Evolutionary conservation across 2,113 vertebrate species (phyloP).

Genomic region (Tursiops truncatus): DNA sequence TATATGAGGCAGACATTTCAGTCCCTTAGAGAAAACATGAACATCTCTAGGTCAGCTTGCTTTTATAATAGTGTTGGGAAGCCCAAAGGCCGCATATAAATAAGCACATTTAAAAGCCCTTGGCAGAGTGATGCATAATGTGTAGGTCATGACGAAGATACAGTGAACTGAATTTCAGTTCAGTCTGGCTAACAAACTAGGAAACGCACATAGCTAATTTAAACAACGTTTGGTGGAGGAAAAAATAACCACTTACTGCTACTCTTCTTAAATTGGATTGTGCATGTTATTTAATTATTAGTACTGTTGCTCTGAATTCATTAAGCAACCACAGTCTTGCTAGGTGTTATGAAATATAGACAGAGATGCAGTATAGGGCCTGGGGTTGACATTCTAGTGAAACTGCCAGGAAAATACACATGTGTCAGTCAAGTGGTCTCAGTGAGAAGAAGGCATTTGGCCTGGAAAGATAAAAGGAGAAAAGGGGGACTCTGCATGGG

Average conservation of each 20-base stretch:
- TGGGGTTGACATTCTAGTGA: neutral
- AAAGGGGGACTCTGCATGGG: neutral
- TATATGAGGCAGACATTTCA: neutral
- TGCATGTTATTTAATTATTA: slow-evolving; percentile 50
- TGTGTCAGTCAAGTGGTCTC: neutral
- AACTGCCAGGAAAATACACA: neutral
- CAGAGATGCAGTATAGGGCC: neutral
- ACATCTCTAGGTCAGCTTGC: slow-evolving; percentile 51
- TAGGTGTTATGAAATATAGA: neutral
- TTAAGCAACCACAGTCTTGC: neutral
- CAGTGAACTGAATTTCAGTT: slow-evolving; percentile 62
- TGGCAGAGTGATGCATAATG: slow-evolving; percentile 34
- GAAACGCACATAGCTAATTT: slow-evolving; percentile 56
- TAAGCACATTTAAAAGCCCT: slow-evolving; percentile 55
- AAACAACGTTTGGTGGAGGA: slow-evolving; percentile 42
- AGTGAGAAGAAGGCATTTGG: neutral
- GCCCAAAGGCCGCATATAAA: slow-evolving; percentile 68
- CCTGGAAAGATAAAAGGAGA: neutral
- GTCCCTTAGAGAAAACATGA: slow-evolving; percentile 19
- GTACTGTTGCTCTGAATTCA: slow-evolving; percentile 33
- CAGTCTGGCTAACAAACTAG: slow-evolving; percentile 11
- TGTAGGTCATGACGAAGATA: slow-evolving; percentile 52
- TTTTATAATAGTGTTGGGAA: slow-evolving; percentile 67
- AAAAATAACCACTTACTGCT: neutral
- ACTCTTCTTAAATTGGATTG: slow-evolving; percentile 36